Evolutionary conservation across 1,140 invertebrate species (phyloP).

Genomic region (Heliconius nattereri): DNA sequence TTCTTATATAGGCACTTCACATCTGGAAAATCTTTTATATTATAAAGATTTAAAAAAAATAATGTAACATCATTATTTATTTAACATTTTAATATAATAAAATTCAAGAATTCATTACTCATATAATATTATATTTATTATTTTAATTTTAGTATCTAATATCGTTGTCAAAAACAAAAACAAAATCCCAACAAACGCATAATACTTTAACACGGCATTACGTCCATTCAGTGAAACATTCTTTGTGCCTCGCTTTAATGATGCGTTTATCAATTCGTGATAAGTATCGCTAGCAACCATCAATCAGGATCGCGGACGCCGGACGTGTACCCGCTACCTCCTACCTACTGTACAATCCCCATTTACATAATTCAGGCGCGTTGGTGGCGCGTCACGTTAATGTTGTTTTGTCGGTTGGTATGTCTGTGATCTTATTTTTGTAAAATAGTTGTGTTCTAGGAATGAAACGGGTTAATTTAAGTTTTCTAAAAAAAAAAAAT

Average conservation of each 20-base stretch:
- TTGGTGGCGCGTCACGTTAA: slow-evolving; percentile 50
- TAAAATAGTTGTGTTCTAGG: not conserved
- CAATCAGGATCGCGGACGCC: slow-evolving; percentile 63
- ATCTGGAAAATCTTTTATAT: too few relatives aligned
- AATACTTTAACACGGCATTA: slow-evolving; percentile 28
- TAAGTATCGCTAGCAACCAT: slow-evolving; percentile 53
- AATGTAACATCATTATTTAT: too few relatives aligned
- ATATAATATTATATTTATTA: too few relatives aligned
- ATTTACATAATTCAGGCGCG: slow-evolving; percentile 63
- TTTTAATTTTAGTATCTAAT: too few relatives aligned
- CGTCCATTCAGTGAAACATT: slow-evolving; percentile 5
- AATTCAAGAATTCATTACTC: too few relatives aligned
- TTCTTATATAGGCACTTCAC: too few relatives aligned
- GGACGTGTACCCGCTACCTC: slow-evolving; percentile 1
- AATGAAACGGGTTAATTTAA: not conserved
- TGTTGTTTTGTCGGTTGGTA: slow-evolving; percentile 32
- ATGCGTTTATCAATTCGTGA: slow-evolving; percentile 57
- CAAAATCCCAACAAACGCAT: not conserved
- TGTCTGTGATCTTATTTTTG: slow-evolving; percentile 24
- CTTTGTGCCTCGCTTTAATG: slow-evolving; percentile 39
- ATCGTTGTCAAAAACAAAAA: not conserved
- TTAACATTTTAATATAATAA: too few relatives aligned
- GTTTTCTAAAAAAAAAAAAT: not conserved
- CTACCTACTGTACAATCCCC: slow-evolving; percentile 42
- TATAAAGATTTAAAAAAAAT: too few relatives aligned